Percentiles rank a stretch among this genome's conserved stretches.
phyloP scores from a whole-genome alignment of 2,888 invertebrate genomes.

The Scaptomyza caliginosa region DNA sequence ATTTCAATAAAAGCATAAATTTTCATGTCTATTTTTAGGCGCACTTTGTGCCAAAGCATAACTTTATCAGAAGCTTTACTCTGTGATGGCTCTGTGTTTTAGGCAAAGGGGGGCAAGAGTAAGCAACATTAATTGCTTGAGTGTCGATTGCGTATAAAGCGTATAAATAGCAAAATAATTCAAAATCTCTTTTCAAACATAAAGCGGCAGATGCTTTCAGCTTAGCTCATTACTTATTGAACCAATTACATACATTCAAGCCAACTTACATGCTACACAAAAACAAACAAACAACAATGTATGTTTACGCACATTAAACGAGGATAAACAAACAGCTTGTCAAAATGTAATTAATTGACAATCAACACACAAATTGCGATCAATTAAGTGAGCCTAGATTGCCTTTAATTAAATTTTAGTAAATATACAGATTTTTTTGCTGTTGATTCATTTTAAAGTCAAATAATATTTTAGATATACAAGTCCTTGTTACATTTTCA shows the following conservation, averaged over 20 bases:
- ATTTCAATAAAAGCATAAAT: constrained; percentile 69
- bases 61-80: neutral
- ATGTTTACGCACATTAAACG: neutral
- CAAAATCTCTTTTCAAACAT: neutral
- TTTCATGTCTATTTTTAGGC: constrained; percentile 64
- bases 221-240: neutral
- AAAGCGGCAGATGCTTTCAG: neutral
- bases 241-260: neutral
- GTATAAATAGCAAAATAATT: neutral
- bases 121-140: constrained; percentile 42
- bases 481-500: neutral
- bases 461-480: no score
- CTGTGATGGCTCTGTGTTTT: no score
- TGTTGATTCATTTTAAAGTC: no score
- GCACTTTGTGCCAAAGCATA: constrained; percentile 24
- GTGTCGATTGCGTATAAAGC: constrained; percentile 20
- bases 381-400: constrained; percentile 13
- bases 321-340: no score
- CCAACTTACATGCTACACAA: neutral
- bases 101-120: neutral
- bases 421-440: neutral
- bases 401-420: neutral
- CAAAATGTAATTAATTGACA: constrained; percentile 17
- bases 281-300: neutral
- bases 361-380: constrained; percentile 5